Evolutionary conservation across 1,140 invertebrate genomes (phyloP), one percentile per base, ranked within the genome.

Genomic region (Diorhabda elongata): DNA sequence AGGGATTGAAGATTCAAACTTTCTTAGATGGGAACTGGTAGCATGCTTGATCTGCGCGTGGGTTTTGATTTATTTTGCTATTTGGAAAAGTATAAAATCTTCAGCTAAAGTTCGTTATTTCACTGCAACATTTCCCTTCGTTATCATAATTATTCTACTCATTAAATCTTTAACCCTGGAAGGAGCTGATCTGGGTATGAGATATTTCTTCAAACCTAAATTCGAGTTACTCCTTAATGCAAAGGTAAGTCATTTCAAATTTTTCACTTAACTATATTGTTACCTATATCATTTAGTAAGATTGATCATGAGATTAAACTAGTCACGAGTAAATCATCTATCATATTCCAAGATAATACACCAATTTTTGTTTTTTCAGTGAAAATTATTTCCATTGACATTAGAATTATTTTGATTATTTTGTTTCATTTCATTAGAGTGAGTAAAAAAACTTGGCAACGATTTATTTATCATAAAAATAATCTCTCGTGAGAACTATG

Each of bases 41-140:
- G 90, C 92, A 44, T 95, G 92, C 75, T 84, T 97, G 43, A 83
- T 96, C 42, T 89, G 92, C 71, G 92, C 92, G 65, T 97, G 94
- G 94, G 85, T 95, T 57, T 83, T 97, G 72, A 94, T 96, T 58
- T 97, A 96, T 82, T 95, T 97, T 80, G 93, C 92, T 61, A 88
- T 96, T 58, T 96, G 94, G 91, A 96, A 96, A 83, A 94, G 92
- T 66, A 93, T 95, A 66, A 91, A 92, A 78, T 93, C 92, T 59
- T 90, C 91, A 74, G 93, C 92, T 3, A 89, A 89, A 84, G 86
- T 93, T 44, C 88, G 94, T 61, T 96, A 96, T 81, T 89, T 96
- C 75, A 96, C 94, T 5, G 92, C 92, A 43, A 94, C 92, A 4
- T 84, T 95, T 65, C 93, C 93, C 3, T 95, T 94, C 79, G 76